A percentile compares a stretch with the other conserved stretches of the same genome.
These are phyloP conservation scores for Vollenhovia emeryi DNA, from an alignment of 1,140 invertebrate genomes.

Conservation along the genomic window DNA sequence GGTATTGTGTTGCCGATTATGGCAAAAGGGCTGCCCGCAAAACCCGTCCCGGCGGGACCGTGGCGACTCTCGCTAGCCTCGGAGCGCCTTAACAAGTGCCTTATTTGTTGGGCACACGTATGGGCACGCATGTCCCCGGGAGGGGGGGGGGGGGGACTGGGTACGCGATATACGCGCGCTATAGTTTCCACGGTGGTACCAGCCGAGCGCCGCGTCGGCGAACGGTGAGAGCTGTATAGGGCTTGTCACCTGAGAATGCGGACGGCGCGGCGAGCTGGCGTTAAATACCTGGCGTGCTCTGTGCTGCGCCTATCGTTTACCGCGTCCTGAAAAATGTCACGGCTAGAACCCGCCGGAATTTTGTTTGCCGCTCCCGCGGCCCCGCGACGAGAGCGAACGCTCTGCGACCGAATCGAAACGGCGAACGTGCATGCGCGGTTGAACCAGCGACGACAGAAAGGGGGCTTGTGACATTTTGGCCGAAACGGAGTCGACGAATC, in stretches of 20 bases:
- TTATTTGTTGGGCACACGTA: constrained; percentile 77
- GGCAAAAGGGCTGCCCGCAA: constrained; percentile 75
- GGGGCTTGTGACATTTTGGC: too few species aligned
- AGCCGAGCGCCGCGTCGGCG: constrained; percentile 49
- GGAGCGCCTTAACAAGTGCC: constrained; percentile 78
- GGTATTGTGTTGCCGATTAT: constrained; percentile 79
- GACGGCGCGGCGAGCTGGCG: constrained; percentile 8
- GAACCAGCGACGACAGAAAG: too few species aligned
- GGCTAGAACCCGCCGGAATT: constrained; percentile 23
- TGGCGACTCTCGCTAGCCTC: constrained; percentile 62
- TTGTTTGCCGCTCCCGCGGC: neutral
- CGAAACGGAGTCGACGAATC: too few species aligned
- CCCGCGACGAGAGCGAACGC: neutral
- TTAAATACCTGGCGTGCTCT: constrained; percentile 38
- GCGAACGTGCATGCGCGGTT: too few species aligned
- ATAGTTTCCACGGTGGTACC: constrained; percentile 66
- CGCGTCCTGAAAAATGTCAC: constrained; percentile 9
- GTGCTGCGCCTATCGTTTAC: neutral
- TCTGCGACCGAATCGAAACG: neutral
- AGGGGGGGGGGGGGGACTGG: constrained; percentile 5
- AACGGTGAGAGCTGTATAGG: constrained; percentile 65
- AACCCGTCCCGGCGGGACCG: constrained; percentile 67
- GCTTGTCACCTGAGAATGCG: constrained; percentile 74
- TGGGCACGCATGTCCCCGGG: constrained; percentile 68
- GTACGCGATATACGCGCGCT: neutral